phyloP scores from a whole-genome alignment of 2,888 invertebrate genomes.

The Lochmaea crataegi region DNA sequence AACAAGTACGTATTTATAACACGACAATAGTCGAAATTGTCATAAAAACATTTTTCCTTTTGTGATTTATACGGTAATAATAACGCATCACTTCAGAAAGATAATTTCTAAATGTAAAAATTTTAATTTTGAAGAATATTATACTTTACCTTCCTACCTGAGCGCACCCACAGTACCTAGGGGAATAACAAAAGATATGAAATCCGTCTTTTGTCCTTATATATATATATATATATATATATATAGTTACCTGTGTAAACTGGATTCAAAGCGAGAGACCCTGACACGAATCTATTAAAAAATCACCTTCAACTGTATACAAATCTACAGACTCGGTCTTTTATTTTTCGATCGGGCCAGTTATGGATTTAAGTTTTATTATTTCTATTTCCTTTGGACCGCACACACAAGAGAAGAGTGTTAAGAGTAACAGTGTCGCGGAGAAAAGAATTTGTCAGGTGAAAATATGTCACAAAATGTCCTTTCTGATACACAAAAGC shows the following conservation, averaged over 20 bases:
- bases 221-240: not conserved
- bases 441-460: not conserved
- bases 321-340: conserved; percentile 53
- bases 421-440: conserved; percentile 41
- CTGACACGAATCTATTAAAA: conserved; percentile 59
- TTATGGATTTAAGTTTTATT: conserved; percentile 55
- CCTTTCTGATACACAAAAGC: not conserved
- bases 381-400: conserved; percentile 44
- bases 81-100: conserved; percentile 15
- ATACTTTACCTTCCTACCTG: conserved; percentile 59
- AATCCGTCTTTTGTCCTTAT: conserved; percentile 61
- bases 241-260: conserved; percentile 59
- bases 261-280: conserved; percentile 59
- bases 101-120: conserved; percentile 30
- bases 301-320: conserved; percentile 56
- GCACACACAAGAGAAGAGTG: conserved; percentile 41
- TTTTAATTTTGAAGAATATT: conserved; percentile 39
- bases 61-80: not conserved
- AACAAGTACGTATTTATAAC: not conserved
- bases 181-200: conserved; percentile 61
- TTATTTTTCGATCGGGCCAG: conserved; percentile 57
- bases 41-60: not conserved
- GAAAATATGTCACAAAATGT: not conserved
- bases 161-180: conserved; percentile 60
- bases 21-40: not conserved